These are phyloP conservation scores for Imbricaverruca yamaguchii DNA, from an alignment of 2,888 invertebrate species.

Conservation along the genomic window DNA sequence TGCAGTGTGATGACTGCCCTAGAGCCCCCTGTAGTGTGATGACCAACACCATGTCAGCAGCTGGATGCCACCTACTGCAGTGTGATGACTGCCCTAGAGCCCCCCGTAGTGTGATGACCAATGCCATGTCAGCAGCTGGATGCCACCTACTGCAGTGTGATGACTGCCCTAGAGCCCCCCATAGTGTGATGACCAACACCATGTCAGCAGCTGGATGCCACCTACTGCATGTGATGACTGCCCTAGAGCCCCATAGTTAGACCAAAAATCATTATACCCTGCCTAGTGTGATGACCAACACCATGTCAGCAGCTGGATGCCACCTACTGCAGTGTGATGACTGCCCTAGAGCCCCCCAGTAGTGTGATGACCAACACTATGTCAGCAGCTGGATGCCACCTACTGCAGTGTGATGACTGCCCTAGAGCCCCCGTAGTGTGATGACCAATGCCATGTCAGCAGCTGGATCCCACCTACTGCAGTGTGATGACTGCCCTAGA, in stretches of 20 bases:
- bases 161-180: neutral
- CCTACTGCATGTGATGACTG: neutral
- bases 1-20: neutral
- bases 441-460: conserved; percentile 28
- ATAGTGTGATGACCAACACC: neutral
- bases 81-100: neutral
- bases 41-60: neutral
- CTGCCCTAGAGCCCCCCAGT: conserved; percentile 65
- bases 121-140: neutral
- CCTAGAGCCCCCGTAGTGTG: neutral
- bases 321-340: conserved; percentile 77
- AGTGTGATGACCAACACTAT: conserved; percentile 90
- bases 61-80: neutral
- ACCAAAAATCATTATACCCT: no score
- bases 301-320: conserved; percentile 58
- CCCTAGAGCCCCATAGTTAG: no score
- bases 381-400: conserved; percentile 48
- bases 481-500: conserved; percentile 56
- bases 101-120: neutral
- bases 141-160: neutral
- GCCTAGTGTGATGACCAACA: no score
- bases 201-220: conserved; percentile 30
- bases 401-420: neutral
- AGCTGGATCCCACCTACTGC: conserved; percentile 85
- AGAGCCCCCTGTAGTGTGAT: neutral